Conservation (phyloP, 1,140 invertebrate species). For the Catajapyx aquilonaris region DNA sequence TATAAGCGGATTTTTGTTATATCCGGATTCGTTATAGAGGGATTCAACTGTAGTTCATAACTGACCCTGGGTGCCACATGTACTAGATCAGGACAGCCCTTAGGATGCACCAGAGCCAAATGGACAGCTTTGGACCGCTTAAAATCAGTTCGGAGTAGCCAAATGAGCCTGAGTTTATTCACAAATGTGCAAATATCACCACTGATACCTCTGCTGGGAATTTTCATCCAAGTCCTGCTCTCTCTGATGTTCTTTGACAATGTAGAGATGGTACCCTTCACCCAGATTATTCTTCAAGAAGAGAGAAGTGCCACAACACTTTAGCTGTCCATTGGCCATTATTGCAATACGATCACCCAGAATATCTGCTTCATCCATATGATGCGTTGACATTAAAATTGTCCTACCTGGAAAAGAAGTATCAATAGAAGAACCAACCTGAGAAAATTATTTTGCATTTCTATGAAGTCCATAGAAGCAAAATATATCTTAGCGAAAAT, state of each 20-base stretch:
- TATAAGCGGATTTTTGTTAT: no score
- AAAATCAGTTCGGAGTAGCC: no score
- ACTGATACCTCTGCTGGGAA: no score
- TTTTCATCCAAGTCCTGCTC: no score
- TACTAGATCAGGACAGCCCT: no score
- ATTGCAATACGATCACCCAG: slow-evolving; percentile 36
- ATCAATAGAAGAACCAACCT: neutral
- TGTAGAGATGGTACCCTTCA: slow-evolving; percentile 30
- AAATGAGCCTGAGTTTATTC: no score
- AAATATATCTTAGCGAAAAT: neutral
- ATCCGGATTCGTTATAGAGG: no score
- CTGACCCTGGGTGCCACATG: no score
- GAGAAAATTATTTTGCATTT: neutral
- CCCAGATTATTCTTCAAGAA: slow-evolving; percentile 30
- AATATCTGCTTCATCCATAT: slow-evolving; percentile 43
- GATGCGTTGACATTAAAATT: slow-evolving; percentile 38
- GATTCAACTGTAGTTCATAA: no score
- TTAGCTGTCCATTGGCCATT: slow-evolving; percentile 28
- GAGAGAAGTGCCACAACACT: slow-evolving; percentile 29
- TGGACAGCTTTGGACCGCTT: no score
- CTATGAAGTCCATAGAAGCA: neutral
- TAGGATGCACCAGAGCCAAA: no score
- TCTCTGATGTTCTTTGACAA: slow-evolving; percentile 22
- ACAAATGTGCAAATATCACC: no score
- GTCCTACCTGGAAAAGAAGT: slow-evolving; percentile 21